Evolutionary conservation across 2,888 invertebrate genomes (phyloP), one percentile per base, ranked within the genome.

Genomic region (Cosmorhoe ocellata): DNA sequence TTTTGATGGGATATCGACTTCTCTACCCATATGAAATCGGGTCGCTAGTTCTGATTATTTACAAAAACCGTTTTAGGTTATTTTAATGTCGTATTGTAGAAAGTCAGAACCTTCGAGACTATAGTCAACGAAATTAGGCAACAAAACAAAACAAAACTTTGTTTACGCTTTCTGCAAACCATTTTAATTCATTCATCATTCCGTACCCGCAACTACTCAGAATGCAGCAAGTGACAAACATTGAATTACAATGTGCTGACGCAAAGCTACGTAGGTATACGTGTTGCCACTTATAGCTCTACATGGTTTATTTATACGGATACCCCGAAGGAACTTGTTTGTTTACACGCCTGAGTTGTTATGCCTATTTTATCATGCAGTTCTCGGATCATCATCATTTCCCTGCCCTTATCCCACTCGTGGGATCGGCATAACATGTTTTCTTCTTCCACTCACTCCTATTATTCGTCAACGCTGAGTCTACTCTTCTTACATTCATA

Each of bases 191-290:
- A 24, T n/a, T 8, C 31, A 24, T 28, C 11, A 36, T 24, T 11
- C 48, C 7, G n/a, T 27, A 14, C n/a, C 12, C 27, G 22, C 43
- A 1, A 38, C 27, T 28, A 41, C 33, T 36, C 40, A 31, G 24
- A 54, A 47, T 37, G 38, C 34, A 28, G 34, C 40, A 45, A 39
- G 53, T 37, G 51, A 52, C 48, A 39, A 34, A 51, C 48, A 43
- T 44, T 55, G 57, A 57, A 59, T 59, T 48, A 39, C 50, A 57
- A 49, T 38, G 32, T 13, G 39, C 28, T 38, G 50, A 51, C 55
- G 55, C 39, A 52, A 51, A 40, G 18, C 26, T n/a, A n/a, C 26
- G 30, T 40, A 24, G 28, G 38, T 31, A 11, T 9, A 3, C 3
- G 33, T 33, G 43, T 43, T 40, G 44, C 40, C 33, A 14, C 13